Base-by-base conservation (phyloP, 2,113 vertebrate species). In the Peucedramus taeniatus region DNA sequence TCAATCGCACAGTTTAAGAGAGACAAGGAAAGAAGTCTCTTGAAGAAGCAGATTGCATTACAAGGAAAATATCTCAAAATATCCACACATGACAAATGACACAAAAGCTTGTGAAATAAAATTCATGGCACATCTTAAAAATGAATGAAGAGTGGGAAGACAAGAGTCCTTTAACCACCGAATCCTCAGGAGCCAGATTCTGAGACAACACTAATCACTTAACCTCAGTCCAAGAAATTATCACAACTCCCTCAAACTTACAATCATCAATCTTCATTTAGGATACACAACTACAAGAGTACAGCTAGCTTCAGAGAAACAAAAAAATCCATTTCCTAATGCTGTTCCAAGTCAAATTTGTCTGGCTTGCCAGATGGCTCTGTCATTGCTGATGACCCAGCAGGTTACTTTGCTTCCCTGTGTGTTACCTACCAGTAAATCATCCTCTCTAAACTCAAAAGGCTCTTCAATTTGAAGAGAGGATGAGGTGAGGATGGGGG, bases 181-280 rank as follows among this genome's bases (percentile, higher is more conserved):
- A 87, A 84, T 74, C 76, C 64, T 91, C 64, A 45, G 72, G 64
- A 92, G 81, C 19, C 70, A 77, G 33, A 90, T 70, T 81, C 44
- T 49, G 37, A 93, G 23, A 72, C 76, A 93, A 70, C 37, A 54
- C 40, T 69, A 65, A 92, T 81, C 79, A 94, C 64, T 59, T 84
- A 82, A 76, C 23, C 45, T 61, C 78, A 59, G 44, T 50, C 65
- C 83, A 90, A 89, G 61, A 85, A 94, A 87, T 70, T 82, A 95
- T 64, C 84, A 80, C 76, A 61, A 77, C 66, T 86, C 88, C 76
- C 42, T 83, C 64, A 93, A 88, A 74, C 44, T 75, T 78, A 49
- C 4, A 88, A 31, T 60, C 82, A 93, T 89, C 87, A 87, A 35
- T 93, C 68, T 91, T 87, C 75, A 87, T 77, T 89, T 84, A 93